phyloP scores from a whole-genome alignment of 2,797 vertebrate species.

The Acanthurus tractus region DNA sequence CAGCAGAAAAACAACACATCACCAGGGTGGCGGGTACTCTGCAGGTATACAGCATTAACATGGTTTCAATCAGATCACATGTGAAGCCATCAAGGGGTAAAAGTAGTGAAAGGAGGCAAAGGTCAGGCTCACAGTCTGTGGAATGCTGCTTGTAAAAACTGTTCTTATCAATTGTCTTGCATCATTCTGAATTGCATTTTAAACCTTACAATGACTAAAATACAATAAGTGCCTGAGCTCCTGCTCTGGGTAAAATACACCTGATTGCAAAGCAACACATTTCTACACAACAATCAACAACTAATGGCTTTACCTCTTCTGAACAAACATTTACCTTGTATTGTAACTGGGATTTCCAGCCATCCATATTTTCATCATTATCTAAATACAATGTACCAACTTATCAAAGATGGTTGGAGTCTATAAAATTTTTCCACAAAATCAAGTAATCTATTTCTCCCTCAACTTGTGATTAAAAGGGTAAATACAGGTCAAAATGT shows the following conservation, averaged over 20 bases:
- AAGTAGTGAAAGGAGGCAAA: constrained; percentile 4
- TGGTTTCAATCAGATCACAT: constrained; percentile 8
- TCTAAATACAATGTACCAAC: no score
- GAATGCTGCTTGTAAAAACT: not conserved
- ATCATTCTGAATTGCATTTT: not conserved
- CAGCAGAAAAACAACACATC: constrained; percentile 60
- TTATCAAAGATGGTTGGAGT: not conserved
- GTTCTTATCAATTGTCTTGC: not conserved
- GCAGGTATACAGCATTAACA: constrained; percentile 1
- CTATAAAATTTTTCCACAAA: not conserved
- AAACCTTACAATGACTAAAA: not conserved
- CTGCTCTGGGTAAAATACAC: not conserved
- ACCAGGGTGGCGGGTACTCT: constrained; percentile 33
- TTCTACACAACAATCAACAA: not conserved
- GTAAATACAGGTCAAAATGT: no score
- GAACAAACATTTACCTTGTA: not conserved
- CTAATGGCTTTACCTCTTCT: not conserved
- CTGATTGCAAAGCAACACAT: not conserved
- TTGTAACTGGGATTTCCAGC: not conserved
- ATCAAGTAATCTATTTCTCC: not conserved
- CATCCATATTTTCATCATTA: not conserved
- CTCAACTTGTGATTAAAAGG: not conserved
- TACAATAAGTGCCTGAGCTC: not conserved
- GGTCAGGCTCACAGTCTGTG: constrained; percentile 8
- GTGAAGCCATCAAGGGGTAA: constrained; percentile 6